Evolutionary conservation across 2,113 vertebrate genomes (phyloP).

Genomic region (Eptesicus fuscus): DNA sequence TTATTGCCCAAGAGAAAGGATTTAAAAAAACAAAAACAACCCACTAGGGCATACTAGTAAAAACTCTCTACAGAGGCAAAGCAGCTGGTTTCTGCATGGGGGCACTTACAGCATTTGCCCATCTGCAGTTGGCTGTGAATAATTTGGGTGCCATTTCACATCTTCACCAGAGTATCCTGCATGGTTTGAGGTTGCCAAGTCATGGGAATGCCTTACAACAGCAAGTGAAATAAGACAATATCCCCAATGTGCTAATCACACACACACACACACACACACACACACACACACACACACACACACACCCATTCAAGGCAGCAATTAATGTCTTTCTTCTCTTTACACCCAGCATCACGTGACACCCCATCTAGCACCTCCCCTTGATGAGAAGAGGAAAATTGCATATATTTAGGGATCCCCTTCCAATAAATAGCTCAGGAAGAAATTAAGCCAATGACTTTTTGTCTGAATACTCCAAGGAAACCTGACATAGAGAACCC

Average conservation of each 20-base stretch:
- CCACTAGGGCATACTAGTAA: background rate
- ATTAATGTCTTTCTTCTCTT: background rate
- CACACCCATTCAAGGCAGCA: background rate
- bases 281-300: no score
- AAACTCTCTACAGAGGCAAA: background rate
- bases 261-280: no score
- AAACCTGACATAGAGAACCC: background rate
- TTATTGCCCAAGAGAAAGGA: background rate
- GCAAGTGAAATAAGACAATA: background rate
- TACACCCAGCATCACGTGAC: rapidly evolving
- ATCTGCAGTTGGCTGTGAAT: background rate
- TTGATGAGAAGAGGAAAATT: background rate
- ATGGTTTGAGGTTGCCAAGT: background rate
- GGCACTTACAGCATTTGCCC: background rate
- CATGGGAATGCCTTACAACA: background rate
- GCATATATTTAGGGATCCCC: background rate
- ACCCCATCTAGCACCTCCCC: background rate
- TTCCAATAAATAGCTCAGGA: background rate
- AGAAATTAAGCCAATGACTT: background rate
- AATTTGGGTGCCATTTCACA: background rate
- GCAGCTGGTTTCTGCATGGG: background rate
- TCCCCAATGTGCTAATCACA: background rate
- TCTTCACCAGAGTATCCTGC: no score
- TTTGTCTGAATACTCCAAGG: background rate
- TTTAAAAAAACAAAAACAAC: background rate